Base-by-base conservation (phyloP, 2,888 invertebrate species). In the Alcis repandata region DNA sequence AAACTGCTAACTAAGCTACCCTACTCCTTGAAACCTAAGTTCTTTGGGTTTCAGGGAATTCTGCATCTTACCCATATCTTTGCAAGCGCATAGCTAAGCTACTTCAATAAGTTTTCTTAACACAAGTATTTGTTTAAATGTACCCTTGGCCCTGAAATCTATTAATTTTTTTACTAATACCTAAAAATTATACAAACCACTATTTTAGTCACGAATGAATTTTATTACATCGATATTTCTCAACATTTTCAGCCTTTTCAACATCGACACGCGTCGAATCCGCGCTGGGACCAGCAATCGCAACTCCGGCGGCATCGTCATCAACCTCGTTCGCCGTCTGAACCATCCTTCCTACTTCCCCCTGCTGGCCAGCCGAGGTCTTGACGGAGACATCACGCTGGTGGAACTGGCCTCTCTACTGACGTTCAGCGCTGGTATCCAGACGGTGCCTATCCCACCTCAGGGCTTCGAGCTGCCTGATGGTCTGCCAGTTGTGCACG, bases 341-440 rank as follows among this genome's bases (percentile, higher is more conserved):
- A 70, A 68, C 62, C 75, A 75, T 36, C 74, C 70, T 4, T 4
- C 32, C 9, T 75, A 68, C 58, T 72, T 72, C 0, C 11, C 10
- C 45, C 32, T 27, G 6, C 27, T 27, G 27, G 27, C 20, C 22
- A 11, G 11, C 4, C 20, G 63, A 13, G 0, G 9, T 59, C 1
- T 15, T 17, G 79, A 80, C 4, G 73, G 54, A 0, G 75, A 82
- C 52, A 46, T 82, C 75, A 11, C 59, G 63, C 0, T 45, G 79
- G 13, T n/a, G 9, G 1, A 17, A 0, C 10, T 6, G 0, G 9
- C 41, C 0, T 7, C 63, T 2, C 19, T 3, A 40, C n/a, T 82
- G 6, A 1, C 0, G 0, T 69, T 69, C 11, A 71, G 69, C 10
- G 33, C 49, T 0, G 67, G n/a, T 0, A 17, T 60, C 2, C 75